A percentile compares a stretch with the other conserved stretches of the same genome.
These are phyloP conservation scores for Caenorhabditis elegans DNA, from an alignment of 1,140 invertebrate genomes.

Conservation along the genomic window DNA sequence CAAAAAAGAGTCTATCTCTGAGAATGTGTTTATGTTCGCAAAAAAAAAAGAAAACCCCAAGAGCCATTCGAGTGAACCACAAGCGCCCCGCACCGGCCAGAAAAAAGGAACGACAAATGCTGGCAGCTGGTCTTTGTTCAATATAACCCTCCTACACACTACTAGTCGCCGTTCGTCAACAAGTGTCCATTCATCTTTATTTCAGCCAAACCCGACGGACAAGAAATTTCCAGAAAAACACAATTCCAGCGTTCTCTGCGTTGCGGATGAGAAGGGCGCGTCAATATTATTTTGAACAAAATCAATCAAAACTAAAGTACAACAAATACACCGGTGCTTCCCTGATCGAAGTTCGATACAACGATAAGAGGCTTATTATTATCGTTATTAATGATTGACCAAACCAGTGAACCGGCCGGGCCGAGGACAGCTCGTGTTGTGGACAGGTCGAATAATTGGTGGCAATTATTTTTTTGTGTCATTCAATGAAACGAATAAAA, in stretches of 20 bases:
- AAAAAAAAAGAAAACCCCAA: neutral
- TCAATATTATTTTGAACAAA: neutral
- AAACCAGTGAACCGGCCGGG: neutral
- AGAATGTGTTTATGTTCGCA: conserved; percentile 23
- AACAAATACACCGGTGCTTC: neutral
- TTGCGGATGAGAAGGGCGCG: neutral
- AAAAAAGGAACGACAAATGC: neutral
- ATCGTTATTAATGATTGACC: conserved; percentile 12
- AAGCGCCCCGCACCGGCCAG: too few species aligned
- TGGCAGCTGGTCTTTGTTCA: conserved; percentile 10
- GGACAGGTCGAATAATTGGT: conserved; percentile 21
- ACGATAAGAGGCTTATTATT: conserved; percentile 14
- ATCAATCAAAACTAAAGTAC: conserved; percentile 1
- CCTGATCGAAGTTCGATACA: neutral
- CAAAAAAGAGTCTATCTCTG: neutral
- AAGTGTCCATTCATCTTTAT: neutral
- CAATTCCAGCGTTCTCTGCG: neutral
- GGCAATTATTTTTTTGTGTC: conserved; percentile 18
- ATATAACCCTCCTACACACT: conserved; percentile 6
- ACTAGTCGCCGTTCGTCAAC: conserved; percentile 6
- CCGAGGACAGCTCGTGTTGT: neutral
- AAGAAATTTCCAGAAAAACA: conserved; percentile 11
- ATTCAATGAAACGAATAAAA: neutral
- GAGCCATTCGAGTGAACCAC: conserved; percentile 20
- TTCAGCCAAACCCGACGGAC: neutral